Conservation (phyloP, 2,888 invertebrate species). For the Pachydiplax longipennis region DNA sequence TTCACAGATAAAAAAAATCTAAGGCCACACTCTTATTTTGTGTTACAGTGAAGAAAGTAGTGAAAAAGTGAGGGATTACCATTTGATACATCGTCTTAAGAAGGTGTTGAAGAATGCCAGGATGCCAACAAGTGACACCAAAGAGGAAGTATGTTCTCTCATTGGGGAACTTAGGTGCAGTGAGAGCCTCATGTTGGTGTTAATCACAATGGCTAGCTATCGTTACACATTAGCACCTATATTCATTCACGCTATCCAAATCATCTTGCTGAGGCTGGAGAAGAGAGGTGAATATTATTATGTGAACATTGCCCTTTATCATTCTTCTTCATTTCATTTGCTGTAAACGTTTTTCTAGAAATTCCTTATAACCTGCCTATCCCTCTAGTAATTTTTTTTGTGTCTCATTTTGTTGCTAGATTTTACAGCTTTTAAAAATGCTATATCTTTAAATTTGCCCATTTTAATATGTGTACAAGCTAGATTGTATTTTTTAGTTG, state of each 20-base stretch:
- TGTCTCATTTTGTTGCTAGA: no score
- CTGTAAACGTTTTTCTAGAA: no score
- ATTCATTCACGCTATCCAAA: neutral
- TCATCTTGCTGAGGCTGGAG: neutral
- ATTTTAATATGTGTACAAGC: no score
- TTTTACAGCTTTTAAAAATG: no score
- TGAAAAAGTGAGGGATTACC: slow-evolving; percentile 85
- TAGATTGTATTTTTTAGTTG: no score
- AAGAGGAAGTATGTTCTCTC: neutral
- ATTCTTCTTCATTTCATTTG: no score
- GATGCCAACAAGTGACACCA: neutral
- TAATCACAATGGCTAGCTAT: neutral
- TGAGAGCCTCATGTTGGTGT: neutral
- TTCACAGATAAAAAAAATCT: no score
- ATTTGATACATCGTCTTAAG: slow-evolving; percentile 66
- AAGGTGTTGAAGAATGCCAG: neutral
- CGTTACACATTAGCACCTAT: neutral
- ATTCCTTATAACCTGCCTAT: no score
- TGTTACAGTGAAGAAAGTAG: slow-evolving; percentile 79
- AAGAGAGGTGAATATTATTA: neutral
- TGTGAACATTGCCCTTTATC: neutral
- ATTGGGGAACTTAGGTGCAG: neutral
- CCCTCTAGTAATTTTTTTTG: no score
- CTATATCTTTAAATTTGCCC: no score
- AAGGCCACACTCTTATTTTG: no score